Conservation (phyloP, 2,113 vertebrate genomes). For the Aptenodytes patagonicus region DNA sequence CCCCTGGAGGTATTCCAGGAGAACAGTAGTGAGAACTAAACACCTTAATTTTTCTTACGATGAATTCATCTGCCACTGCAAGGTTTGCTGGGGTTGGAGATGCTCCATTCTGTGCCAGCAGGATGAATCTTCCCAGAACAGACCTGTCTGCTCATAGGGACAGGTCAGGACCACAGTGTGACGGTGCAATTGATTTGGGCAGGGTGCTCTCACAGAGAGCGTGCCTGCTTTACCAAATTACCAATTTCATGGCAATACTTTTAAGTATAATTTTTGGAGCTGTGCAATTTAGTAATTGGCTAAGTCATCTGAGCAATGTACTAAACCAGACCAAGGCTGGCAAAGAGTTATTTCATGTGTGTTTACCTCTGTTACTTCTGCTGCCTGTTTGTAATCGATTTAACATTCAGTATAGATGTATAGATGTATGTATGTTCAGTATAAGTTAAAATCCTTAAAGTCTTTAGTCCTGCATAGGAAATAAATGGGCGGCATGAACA, state of each 20-base stretch:
- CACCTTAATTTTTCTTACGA: conserved; percentile 3
- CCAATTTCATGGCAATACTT: background rate
- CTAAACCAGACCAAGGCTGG: background rate
- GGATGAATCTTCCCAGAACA: background rate
- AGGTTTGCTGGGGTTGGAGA: background rate
- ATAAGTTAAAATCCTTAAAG: background rate
- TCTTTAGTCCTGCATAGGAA: background rate
- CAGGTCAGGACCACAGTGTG: background rate
- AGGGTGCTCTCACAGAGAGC: background rate
- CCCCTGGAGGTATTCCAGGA: conserved; percentile 18
- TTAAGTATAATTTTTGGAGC: background rate
- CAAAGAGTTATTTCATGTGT: background rate
- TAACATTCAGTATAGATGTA: background rate
- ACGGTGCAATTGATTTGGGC: background rate
- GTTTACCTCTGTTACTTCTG: background rate
- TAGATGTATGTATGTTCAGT: no score
- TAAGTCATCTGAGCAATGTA: background rate
- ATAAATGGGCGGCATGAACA: background rate
- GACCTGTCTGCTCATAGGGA: background rate
- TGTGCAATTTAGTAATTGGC: background rate
- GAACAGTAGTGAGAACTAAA: conserved; percentile 17
- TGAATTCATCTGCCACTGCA: conserved; percentile 6
- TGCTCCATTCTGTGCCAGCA: background rate
- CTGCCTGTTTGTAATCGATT: background rate
- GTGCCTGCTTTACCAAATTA: background rate